Base-by-base conservation (phyloP, 2,797 vertebrate genomes). In the Rhinichthys osculus region DNA sequence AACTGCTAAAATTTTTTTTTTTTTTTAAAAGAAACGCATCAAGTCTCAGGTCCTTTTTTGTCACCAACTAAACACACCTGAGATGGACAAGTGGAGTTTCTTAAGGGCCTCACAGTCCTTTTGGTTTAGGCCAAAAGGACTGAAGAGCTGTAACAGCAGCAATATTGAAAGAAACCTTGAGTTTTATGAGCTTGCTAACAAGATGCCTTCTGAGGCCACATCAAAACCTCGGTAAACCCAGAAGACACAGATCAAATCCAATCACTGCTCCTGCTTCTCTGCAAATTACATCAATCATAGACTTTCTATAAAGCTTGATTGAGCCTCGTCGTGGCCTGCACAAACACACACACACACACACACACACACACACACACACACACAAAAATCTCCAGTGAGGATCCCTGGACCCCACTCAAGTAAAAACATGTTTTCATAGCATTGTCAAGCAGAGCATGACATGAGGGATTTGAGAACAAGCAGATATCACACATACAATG, bases 381-480 rank as follows among this genome's bases (percentile, higher is more conserved):
- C 13, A 66, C 2, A 44, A 8, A 38, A 30, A 57, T 3, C 19
- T 64, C 78, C 57, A 16, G 2, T 84, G 52, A 54, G 66, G 66
- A 66, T 66, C 64, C 21, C 16, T 44, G 44, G 66, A 72, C 69
- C 78, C 44, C n/a, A 52, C 73, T 85, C 87, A 69, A 86, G 62
- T 66, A 85, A 82, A 66, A 84, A 59, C 86, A 84, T 92, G 89
- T 91, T 93, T 92, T 92, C 88, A 92, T 91, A 89, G 87, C 87
- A 82, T 16, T 42, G 54, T n/a, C 59, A 87, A 85, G 77, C 85
- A 40, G 83, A 27, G 64, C 50, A 76, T 88, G 87, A 88, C 89
- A 90, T 86, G 80, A 85, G 82, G 85, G 86, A 88, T 59, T 89
- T 90, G 70, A 90, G 1, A 77, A 78, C 1, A 4, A 62, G 47